phyloP scores from a whole-genome alignment of 2,888 invertebrate genomes.

The Boloria euphrosyne region DNA sequence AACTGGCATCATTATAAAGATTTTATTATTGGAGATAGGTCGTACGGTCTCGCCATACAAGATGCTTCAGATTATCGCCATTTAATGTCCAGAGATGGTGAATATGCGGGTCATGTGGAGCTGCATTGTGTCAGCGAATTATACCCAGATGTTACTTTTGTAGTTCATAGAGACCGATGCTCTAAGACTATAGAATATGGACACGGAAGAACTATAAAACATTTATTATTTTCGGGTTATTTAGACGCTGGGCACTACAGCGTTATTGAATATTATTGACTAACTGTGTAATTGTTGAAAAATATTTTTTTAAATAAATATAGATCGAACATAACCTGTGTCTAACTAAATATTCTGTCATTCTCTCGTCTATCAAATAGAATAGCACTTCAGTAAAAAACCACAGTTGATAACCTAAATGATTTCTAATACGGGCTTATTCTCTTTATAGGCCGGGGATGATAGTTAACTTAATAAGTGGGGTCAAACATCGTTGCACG shows the following conservation, averaged over 20 bases:
- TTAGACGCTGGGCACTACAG: constrained; percentile 73
- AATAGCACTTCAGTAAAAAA: background rate
- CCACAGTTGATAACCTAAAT: constrained; percentile 18
- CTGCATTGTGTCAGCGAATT: constrained; percentile 67
- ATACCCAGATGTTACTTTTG: constrained; percentile 63
- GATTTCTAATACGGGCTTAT: constrained; percentile 35
- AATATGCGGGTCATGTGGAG: constrained; percentile 73
- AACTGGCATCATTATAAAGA: constrained; percentile 70
- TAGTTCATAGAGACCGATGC: constrained; percentile 61
- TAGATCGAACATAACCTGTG: background rate
- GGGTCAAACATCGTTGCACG: constrained; percentile 41
- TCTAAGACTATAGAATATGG: constrained; percentile 67
- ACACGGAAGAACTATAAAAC: constrained; percentile 57
- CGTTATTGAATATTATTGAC: constrained; percentile 62
- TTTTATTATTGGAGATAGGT: constrained; percentile 70
- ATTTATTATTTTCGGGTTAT: constrained; percentile 70
- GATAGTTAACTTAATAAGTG: constrained; percentile 45
- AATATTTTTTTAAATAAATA: background rate
- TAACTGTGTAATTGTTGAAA: constrained; percentile 16
- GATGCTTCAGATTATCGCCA: constrained; percentile 55
- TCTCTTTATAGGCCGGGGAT: constrained; percentile 32
- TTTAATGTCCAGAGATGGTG: constrained; percentile 68
- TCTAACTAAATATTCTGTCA: too few relatives aligned
- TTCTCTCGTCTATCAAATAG: too few relatives aligned
- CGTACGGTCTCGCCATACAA: constrained; percentile 57